Evolutionary conservation across 2,797 vertebrate genomes (phyloP).

Genomic region (Myotis pilosus): DNA sequence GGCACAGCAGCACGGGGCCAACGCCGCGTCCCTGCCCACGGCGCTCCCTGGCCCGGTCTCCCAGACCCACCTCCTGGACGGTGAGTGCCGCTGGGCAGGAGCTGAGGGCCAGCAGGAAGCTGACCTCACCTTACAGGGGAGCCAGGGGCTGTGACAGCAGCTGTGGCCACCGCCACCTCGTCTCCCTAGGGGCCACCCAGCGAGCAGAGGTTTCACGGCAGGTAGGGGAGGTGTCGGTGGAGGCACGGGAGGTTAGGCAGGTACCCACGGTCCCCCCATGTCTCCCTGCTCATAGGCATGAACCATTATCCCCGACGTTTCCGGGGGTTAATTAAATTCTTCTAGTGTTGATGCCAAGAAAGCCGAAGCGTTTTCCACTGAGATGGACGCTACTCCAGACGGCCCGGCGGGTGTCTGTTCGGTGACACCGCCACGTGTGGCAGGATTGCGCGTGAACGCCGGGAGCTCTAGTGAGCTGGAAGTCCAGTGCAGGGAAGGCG

Average conservation of each 20-base stretch:
- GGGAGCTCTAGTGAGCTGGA: slow-evolving; percentile 72
- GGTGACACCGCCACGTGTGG: slow-evolving; percentile 72
- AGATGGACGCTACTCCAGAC: slow-evolving; percentile 73
- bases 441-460: slow-evolving; percentile 66
- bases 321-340: slow-evolving; percentile 74
- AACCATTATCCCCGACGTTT: slow-evolving; percentile 70
- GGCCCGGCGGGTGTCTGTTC: slow-evolving; percentile 69
- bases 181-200: not conserved
- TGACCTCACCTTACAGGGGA: slow-evolving; percentile 53
- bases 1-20: slow-evolving; percentile 68
- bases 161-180: slow-evolving; percentile 53
- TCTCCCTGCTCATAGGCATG: slow-evolving; percentile 64
- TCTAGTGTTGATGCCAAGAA: slow-evolving; percentile 70
- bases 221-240: not conserved
- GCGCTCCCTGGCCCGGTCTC: slow-evolving; percentile 58
- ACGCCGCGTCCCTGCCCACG: slow-evolving; percentile 49
- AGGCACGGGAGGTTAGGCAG: not conserved
- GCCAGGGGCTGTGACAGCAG: slow-evolving; percentile 50
- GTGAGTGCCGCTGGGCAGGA: slow-evolving; percentile 60
- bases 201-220: not conserved
- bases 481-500: slow-evolving; percentile 73
- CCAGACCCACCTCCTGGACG: slow-evolving; percentile 58
- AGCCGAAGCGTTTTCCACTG: slow-evolving; percentile 69
- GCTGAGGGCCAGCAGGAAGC: slow-evolving; percentile 54
- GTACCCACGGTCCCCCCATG: not conserved